phyloP scores from a whole-genome alignment of 2,797 vertebrate genomes.

The Cyprinella venusta region DNA sequence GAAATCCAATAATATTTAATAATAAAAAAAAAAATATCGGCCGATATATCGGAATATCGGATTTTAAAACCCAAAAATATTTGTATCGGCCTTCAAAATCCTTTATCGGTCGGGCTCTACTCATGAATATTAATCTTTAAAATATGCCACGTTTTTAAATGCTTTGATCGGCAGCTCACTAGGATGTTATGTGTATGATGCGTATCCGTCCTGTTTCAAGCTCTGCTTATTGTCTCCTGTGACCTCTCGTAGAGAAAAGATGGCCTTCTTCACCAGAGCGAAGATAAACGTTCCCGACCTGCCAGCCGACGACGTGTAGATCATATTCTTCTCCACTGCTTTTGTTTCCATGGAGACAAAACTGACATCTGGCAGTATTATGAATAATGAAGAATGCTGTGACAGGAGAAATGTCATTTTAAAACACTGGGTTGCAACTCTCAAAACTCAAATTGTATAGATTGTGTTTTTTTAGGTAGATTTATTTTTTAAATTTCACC shows the following conservation, averaged over 20 bases:
- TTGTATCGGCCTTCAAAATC: background rate
- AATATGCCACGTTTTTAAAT: background rate
- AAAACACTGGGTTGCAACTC: constrained; percentile 67
- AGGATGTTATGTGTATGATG: background rate
- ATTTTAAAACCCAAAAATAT: no score
- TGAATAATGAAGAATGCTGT: constrained; percentile 78
- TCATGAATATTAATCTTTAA: background rate
- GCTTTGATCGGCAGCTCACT: background rate
- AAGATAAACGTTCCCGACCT: constrained; percentile 89
- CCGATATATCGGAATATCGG: no score
- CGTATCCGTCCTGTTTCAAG: background rate
- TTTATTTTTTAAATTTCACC: constrained; percentile 45
- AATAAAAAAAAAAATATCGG: no score
- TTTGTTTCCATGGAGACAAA: constrained; percentile 63
- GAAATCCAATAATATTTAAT: no score
- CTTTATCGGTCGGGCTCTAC: no score
- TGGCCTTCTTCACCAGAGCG: constrained; percentile 96
- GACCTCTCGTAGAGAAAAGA: constrained; percentile 88
- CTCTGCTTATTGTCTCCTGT: constrained; percentile 7
- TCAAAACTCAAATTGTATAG: constrained; percentile 70
- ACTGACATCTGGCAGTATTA: constrained; percentile 70
- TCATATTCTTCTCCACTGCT: constrained; percentile 72
- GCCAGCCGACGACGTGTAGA: constrained; percentile 90
- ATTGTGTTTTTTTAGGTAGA: constrained; percentile 57
- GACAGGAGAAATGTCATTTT: constrained; percentile 58